Percentiles rank a stretch among this genome's conserved stretches.
phyloP scores from a whole-genome alignment of 2,113 vertebrate genomes.

The Entelurus aequoreus region DNA sequence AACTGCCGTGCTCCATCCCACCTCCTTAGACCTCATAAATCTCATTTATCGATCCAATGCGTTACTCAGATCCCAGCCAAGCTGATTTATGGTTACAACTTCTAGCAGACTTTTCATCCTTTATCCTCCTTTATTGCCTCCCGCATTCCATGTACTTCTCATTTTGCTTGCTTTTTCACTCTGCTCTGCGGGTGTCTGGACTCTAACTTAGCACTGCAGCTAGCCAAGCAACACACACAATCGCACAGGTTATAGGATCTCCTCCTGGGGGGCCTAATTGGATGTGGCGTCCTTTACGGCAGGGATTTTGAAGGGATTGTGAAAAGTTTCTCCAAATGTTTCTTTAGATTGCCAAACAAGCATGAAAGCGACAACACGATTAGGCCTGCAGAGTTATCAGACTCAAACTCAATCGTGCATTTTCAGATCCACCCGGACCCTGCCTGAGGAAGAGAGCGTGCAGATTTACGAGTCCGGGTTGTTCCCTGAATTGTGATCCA shows the following conservation, averaged over 20 bases:
- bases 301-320: too few relatives aligned
- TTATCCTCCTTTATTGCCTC: conserved; percentile 47
- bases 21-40: conserved; percentile 42
- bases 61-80: conserved; percentile 25
- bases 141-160: conserved; percentile 24
- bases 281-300: conserved; percentile 61
- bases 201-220: conserved; percentile 44
- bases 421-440: conserved; percentile 19
- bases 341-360: not conserved
- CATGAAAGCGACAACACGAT: not conserved
- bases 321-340: too few relatives aligned
- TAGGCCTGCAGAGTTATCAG: not conserved
- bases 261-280: conserved; percentile 52
- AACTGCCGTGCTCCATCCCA: conserved; percentile 45
- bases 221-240: conserved; percentile 38
- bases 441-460: conserved; percentile 3
- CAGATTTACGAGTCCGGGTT: conserved; percentile 14
- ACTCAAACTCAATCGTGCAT: conserved; percentile 11
- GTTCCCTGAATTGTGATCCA: conserved; percentile 29
- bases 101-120: conserved; percentile 49
- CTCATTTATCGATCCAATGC: conserved; percentile 12
- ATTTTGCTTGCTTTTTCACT: conserved; percentile 42
- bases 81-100: conserved; percentile 55
- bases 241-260: conserved; percentile 33
- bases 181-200: conserved; percentile 53